Conservation (phyloP, 2,888 invertebrate genomes). For the Gnatocerus cornutus region DNA sequence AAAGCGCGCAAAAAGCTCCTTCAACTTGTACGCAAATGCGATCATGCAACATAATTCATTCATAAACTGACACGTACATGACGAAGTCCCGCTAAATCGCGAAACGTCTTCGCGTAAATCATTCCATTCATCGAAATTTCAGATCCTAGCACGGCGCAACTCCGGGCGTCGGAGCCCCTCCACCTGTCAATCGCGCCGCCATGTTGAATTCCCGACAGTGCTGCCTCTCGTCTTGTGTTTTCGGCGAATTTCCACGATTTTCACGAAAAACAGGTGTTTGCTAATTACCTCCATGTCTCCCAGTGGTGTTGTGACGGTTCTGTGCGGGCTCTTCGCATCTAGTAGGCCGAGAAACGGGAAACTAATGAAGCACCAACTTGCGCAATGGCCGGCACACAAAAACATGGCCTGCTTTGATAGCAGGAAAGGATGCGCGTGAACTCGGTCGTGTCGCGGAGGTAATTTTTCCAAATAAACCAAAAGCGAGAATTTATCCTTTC, state of each 20-base stretch:
- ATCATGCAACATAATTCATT: constrained; percentile 63
- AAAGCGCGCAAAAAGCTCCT: constrained; percentile 15
- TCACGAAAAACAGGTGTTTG: constrained; percentile 45
- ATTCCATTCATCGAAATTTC: constrained; percentile 1
- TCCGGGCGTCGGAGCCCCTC: constrained; percentile 46
- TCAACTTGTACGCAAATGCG: too few relatives aligned
- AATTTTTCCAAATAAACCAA: neutral
- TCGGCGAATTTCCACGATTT: constrained; percentile 42
- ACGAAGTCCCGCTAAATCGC: constrained; percentile 42
- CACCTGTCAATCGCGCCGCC: constrained; percentile 57
- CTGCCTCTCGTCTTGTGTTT: constrained; percentile 61
- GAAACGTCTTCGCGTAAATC: too few relatives aligned
- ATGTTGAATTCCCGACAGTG: constrained; percentile 69
- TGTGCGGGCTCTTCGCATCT: neutral
- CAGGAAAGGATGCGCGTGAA: constrained; percentile 23
- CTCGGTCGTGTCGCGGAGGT: neutral
- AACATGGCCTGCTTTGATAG: constrained; percentile 55
- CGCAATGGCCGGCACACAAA: constrained; percentile 58
- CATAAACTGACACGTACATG: constrained; percentile 63
- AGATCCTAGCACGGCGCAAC: constrained; percentile 56
- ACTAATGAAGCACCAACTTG: constrained; percentile 46
- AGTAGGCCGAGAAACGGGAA: constrained; percentile 18
- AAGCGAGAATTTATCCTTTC: neutral
- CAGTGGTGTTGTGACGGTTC: constrained; percentile 48
- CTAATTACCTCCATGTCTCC: constrained; percentile 6